phyloP scores from a whole-genome alignment of 2,113 vertebrate species.

The Triplophysa siluroides region DNA sequence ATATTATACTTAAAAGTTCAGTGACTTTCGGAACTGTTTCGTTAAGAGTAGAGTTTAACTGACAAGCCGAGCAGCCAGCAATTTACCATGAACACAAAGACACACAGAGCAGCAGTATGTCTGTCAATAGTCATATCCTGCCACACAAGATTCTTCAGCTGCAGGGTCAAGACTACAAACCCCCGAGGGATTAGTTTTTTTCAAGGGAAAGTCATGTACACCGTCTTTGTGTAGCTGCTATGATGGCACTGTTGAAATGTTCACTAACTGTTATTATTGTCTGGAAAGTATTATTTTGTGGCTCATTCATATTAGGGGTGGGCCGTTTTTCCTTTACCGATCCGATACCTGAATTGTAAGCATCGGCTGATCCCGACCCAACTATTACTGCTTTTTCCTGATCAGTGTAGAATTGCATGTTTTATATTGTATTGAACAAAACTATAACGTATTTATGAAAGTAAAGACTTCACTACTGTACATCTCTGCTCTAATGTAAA shows the following conservation, averaged over 20 bases:
- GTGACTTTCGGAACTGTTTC: background rate
- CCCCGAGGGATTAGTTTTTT: constrained; percentile 20
- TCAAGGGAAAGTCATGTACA: constrained; percentile 34
- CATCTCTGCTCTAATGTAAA: too few relatives aligned
- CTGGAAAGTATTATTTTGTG: background rate
- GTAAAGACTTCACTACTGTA: too few relatives aligned
- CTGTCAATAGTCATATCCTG: constrained; percentile 25
- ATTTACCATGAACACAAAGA: background rate
- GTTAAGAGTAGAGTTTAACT: background rate
- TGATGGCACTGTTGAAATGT: background rate
- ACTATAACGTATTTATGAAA: too few relatives aligned
- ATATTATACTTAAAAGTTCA: background rate
- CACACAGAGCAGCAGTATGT: constrained; percentile 14
- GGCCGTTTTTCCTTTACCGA: background rate
- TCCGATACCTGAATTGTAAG: background rate
- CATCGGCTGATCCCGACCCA: too few relatives aligned
- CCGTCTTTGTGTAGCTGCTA: too few relatives aligned
- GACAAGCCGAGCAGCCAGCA: background rate
- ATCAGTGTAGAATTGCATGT: too few relatives aligned
- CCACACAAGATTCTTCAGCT: constrained; percentile 24
- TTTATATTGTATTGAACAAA: too few relatives aligned
- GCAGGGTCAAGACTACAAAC: constrained; percentile 33
- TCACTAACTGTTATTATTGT: background rate
- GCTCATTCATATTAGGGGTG: too few relatives aligned
- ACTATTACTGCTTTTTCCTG: too few relatives aligned